Base-by-base conservation (phyloP, 2,113 vertebrate species). In the Epinephelus moara region DNA sequence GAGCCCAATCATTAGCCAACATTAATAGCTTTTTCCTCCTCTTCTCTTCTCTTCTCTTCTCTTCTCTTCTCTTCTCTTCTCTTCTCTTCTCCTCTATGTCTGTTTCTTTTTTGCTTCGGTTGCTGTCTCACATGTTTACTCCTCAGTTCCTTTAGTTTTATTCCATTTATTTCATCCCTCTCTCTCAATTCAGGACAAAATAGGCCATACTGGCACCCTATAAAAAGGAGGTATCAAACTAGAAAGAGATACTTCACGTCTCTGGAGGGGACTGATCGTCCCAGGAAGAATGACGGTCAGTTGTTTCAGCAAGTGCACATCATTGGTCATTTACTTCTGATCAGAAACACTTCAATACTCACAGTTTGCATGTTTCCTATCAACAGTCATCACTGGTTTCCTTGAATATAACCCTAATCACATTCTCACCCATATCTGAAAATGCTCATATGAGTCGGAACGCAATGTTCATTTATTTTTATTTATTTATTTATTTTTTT, bases 1-100 rank as follows among this genome's bases (percentile, higher is more conserved):
- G 84, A 82, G 85, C 91, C 91, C 92, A 91, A 92, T 95, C 89
- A 95, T 95, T 90, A 93, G 90, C 79, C 83, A 89, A 92, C 92
- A 89, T 92, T 92, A 95, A 95, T 93, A 88, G 93, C 88, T 89
- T 92, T 80, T 88, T 72, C 78, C 88, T 86, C 74, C 17, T 49
- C 59, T 11, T 75, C 59, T 75, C 52, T 7, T 63, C 52, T 64
- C 75, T 6, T 37, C 70, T 66, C 57, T 62, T 83, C 56, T 37
- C 33, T 13, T 37, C 59, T 49, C 59, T 7, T 75, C 59, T 75
- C 52, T 1, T 63, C 52, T 64, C 75, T 3, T 7, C 70, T 66
- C 59, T 52, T n/a, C 64, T 83, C 56, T 37, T 6, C 17, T 37
- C 59, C 12, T 71, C 55, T 77, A 33, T 62, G 57, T 57, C 23